These are phyloP conservation scores for Chorisops tibialis DNA, from an alignment of 2,888 invertebrate species.

Conservation along the genomic window DNA sequence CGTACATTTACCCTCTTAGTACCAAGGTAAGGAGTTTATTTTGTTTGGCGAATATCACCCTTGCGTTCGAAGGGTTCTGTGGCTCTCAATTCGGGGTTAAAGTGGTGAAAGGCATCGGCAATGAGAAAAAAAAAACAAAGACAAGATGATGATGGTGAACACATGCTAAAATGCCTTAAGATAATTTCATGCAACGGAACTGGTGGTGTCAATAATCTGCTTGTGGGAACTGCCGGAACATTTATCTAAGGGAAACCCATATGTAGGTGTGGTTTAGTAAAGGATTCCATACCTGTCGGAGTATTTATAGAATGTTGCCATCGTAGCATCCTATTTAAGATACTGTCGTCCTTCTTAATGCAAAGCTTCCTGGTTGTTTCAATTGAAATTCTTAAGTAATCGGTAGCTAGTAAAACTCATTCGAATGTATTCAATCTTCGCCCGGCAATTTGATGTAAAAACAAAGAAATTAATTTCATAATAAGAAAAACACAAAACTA, in stretches of 20 bases:
- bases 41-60: conserved; percentile 3
- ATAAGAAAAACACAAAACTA: too few species aligned
- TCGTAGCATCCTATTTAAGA: too few species aligned
- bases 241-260: not conserved
- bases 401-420: too few species aligned
- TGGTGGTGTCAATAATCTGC: conserved; percentile 30
- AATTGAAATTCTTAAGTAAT: too few species aligned
- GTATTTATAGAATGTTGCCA: too few species aligned
- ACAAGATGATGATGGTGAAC: not conserved
- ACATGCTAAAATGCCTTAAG: conserved; percentile 7
- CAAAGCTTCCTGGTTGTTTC: too few species aligned
- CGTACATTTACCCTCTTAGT: conserved; percentile 24
- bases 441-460: too few species aligned
- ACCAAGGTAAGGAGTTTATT: conserved; percentile 13
- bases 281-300: too few species aligned
- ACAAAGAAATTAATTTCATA: too few species aligned
- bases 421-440: too few species aligned
- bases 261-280: not conserved
- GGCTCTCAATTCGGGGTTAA: conserved; percentile 14
- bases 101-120: conserved; percentile 3
- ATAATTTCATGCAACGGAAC: conserved; percentile 25
- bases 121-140: too few species aligned
- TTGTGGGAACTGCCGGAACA: conserved; percentile 22
- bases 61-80: conserved; percentile 3
- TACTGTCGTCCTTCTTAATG: too few species aligned